These are phyloP conservation scores for Vanessa atalanta DNA, from an alignment of 1,140 invertebrate genomes.

Conservation along the genomic window DNA sequence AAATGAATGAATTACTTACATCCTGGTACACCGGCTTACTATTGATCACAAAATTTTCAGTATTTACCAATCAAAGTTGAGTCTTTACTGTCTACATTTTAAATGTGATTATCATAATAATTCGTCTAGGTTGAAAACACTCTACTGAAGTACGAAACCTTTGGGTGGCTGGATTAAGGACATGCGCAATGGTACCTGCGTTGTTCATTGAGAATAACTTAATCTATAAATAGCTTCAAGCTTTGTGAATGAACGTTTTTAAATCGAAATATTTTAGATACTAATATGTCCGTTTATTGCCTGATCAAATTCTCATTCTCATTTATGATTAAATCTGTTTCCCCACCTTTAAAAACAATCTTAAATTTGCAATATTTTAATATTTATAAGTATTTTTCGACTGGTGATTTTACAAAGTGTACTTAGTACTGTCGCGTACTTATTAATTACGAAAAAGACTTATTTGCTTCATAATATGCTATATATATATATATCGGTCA, in stretches of 20 bases:
- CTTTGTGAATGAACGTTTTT: slow-evolving; percentile 16
- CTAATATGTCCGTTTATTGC: neutral
- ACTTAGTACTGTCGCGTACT: too few species aligned
- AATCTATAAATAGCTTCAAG: slow-evolving; percentile 34
- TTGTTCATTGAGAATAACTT: slow-evolving; percentile 32
- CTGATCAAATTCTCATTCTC: neutral
- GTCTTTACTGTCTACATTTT: slow-evolving; percentile 14
- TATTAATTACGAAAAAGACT: too few species aligned
- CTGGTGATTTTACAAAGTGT: too few species aligned
- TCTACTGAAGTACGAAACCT: slow-evolving; percentile 35
- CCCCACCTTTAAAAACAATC: too few species aligned
- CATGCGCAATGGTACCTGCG: slow-evolving; percentile 31
- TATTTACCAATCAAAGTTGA: neutral
- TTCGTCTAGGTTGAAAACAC: slow-evolving; percentile 25
- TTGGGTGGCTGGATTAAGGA: slow-evolving; percentile 25
- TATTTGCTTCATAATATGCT: too few species aligned
- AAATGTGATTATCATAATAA: slow-evolving; percentile 16
- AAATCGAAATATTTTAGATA: neutral
- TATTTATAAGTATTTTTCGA: too few species aligned
- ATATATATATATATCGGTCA: too few species aligned
- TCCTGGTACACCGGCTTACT: neutral
- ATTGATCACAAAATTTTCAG: neutral
- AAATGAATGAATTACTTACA: neutral
- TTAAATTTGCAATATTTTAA: too few species aligned
- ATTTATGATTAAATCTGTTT: too few species aligned